Evolutionary conservation across 2,797 vertebrate genomes (phyloP), one percentile per base, ranked within the genome.

Genomic region (Danio tinwini): DNA sequence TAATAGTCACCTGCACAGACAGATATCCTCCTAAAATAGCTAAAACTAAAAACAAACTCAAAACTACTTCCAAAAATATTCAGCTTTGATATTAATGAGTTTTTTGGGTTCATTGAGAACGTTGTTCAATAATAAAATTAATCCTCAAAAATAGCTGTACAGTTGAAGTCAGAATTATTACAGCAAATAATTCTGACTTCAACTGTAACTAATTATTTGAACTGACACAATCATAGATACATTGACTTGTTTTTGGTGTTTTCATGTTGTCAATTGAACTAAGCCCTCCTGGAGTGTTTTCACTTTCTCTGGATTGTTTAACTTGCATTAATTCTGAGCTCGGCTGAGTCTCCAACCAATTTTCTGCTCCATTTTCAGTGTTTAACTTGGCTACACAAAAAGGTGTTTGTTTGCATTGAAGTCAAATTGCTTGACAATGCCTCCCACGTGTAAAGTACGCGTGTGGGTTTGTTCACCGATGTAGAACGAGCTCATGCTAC

Each of bases 351-450:
- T 68, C 64, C 10, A 71, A 50, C 81, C 68, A 89, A 86, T 72
- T 56, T 73, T 40, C 45, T 55, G 58, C 44, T 59, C 40, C 19
- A 70, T 76, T 82, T 83, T 73, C 72, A 7, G 16, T 72, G 47
- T 88, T 84, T 80, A 85, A 84, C 86, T 86, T 88, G 88, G 78
- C 84, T 76, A 84, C 83, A 85, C 83, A 86, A 85, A 89, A 84
- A 82, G 83, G 71, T 85, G 82, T 90, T 89, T 87, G 84, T 84
- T 84, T 87, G 81, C 83, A 84, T 87, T 73, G 84, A 88, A 90
- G 88, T 88, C 86, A 90, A 87, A 89, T 88, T 87, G 85, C 82
- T 78, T 73, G 85, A 89, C 87, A 90, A 89, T 87, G 87, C 89
- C 91, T 90, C 91, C 91, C 87, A 92, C 91, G 71, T 82, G 83